These are phyloP conservation scores for Tylochromis polylepis DNA, from an alignment of 2,113 vertebrate genomes.

Conservation along the genomic window DNA sequence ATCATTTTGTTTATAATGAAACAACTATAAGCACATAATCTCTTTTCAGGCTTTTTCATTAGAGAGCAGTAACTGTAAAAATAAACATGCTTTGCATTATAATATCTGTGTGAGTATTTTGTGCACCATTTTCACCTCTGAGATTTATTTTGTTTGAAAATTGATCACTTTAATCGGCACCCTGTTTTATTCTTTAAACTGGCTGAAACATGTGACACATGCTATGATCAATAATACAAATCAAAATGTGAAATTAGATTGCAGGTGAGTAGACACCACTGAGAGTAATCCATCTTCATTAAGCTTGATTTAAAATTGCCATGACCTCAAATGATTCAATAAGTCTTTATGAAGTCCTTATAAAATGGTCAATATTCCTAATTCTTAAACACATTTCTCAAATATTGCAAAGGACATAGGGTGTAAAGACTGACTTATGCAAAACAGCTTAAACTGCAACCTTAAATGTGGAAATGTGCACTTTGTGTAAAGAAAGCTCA, in stretches of 20 bases:
- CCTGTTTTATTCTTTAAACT: too few species aligned
- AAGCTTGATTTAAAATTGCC: neutral
- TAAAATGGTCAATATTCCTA: neutral
- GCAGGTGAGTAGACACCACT: neutral
- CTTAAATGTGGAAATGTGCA: neutral
- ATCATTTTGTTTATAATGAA: neutral
- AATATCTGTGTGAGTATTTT: neutral
- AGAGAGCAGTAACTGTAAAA: neutral
- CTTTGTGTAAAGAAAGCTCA: neutral
- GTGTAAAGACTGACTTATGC: neutral
- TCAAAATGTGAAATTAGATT: neutral
- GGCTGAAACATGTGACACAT: neutral
- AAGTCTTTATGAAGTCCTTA: neutral
- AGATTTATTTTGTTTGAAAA: neutral
- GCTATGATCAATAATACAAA: neutral
- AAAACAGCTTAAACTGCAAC: neutral
- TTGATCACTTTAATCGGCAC: neutral
- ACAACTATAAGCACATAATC: neutral
- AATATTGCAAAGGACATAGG: neutral
- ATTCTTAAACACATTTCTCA: neutral
- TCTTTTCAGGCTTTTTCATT: neutral
- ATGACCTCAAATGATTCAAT: neutral
- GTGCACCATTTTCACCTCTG: neutral
- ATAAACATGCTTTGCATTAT: neutral
- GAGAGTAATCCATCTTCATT: neutral